A percentile compares a stretch with the other conserved stretches of the same genome.
Conservation (phyloP, 2,113 vertebrate genomes). For the Benitochromis conjunctus region DNA sequence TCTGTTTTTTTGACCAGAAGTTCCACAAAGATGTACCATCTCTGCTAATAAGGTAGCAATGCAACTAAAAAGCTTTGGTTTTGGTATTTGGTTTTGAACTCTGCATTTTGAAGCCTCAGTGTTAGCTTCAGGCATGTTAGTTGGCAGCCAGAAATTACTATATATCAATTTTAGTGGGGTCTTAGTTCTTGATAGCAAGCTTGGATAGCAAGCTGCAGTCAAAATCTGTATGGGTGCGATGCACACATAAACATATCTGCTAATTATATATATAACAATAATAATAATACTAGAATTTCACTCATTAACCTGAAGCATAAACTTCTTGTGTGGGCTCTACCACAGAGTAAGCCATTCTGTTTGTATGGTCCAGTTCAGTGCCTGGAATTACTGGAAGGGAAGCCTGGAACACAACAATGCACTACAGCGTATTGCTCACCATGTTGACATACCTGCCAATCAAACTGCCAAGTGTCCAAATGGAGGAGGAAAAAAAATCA, state of each 20-base stretch:
- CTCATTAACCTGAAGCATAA: neutral
- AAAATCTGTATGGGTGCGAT: rapidly evolving
- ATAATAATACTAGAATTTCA: neutral
- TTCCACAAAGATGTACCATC: neutral
- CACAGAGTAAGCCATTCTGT: neutral
- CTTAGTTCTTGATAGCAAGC: neutral
- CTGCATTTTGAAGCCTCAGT: neutral
- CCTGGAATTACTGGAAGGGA: neutral
- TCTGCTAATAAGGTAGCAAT: neutral
- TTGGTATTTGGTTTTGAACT: neutral
- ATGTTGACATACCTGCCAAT: neutral
- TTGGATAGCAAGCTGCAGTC: neutral
- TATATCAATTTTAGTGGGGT: neutral
- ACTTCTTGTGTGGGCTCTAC: neutral
- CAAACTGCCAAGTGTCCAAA: neutral
- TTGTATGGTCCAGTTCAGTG: neutral
- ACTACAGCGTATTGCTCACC: neutral
- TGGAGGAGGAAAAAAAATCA: neutral
- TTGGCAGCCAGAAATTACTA: neutral
- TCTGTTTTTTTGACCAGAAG: neutral
- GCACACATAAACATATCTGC: neutral
- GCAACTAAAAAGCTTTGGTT: neutral
- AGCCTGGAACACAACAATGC: neutral
- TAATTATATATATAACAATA: neutral
- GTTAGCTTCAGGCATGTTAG: neutral